phyloP scores from a whole-genome alignment of 2,113 vertebrate genomes.

The Colossoma macropomum region DNA sequence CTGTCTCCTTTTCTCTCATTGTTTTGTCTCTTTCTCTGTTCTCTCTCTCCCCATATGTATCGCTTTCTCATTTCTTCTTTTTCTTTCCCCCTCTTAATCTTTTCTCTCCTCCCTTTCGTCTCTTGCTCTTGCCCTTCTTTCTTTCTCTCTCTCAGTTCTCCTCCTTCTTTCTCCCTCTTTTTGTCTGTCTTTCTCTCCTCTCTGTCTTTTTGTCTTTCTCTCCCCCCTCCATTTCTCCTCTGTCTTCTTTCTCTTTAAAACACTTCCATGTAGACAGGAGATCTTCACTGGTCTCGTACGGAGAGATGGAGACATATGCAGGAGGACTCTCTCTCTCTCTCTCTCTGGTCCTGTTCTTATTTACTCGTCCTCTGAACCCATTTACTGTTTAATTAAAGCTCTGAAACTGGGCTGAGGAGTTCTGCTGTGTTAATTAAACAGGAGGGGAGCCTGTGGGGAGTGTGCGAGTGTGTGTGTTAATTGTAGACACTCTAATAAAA shows the following conservation, averaged over 20 bases:
- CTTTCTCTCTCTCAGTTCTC: background rate
- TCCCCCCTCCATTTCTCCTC: no score
- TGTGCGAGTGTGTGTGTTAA: background rate
- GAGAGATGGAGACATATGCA: background rate
- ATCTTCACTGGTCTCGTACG: background rate
- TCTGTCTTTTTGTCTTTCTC: no score
- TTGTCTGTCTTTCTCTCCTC: no score
- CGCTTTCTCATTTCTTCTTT: no score
- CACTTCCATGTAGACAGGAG: no score
- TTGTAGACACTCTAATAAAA: conserved; percentile 19
- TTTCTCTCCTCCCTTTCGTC: background rate
- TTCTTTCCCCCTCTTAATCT: background rate
- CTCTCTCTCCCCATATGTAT: background rate
- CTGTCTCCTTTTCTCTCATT: background rate
- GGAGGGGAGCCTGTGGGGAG: background rate
- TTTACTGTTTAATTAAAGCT: conserved; percentile 59
- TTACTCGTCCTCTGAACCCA: conserved; percentile 45
- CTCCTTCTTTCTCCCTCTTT: no score
- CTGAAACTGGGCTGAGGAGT: conserved; percentile 42
- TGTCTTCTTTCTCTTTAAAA: no score
- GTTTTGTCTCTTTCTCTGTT: background rate
- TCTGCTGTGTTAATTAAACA: conserved; percentile 53
- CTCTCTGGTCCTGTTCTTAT: conserved; percentile 8
- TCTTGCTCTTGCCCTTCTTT: background rate
- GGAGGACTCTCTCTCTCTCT: background rate